Base-by-base conservation (phyloP, 2,888 invertebrate genomes). In the Drosophila mimetica region DNA sequence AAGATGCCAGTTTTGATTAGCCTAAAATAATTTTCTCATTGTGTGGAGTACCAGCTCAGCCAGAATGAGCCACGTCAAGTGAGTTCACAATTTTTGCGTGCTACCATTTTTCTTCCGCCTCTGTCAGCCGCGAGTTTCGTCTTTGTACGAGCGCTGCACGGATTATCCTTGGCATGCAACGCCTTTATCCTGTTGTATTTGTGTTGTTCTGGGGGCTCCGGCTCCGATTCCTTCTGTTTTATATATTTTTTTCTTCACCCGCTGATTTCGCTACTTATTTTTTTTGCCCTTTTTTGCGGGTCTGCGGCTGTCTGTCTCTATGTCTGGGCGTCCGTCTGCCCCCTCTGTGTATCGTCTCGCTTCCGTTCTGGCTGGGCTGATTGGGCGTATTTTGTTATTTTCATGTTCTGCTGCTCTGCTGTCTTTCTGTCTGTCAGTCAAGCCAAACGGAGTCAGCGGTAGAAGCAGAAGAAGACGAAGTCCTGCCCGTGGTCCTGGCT, bases 51-150 rank as follows among this genome's bases (percentile, higher is more conserved):
- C 18, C 55, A 83, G 59, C 75, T 77, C 85, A 78, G 79, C 70
- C 85, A 78, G 87, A 86, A 86, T 86, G 87, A 76, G 80, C 74
- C 86, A 88, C 86, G 84, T 88, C 88, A 87, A 88, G 83, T 83
- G 86, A 84, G 86, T 88, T 86, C 79, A 84, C 88, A 87, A 86
- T 87, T 87, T 76, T 85, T 86, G 85, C 83, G 89, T 87, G 83
- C 74, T 71, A 87, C 86, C 86, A 89, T 87, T 89, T 85, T 89
- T 85, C 86, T 85, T 80, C 50, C 53, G 71, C 55, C 44, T 47
- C 70, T 70, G 57, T 70, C 71, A 57, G 58, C 22, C 50, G 37
- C 67, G 42, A n/a, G 30, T 36, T 16, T 47, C 64, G 67, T 41
- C 57, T 41, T 39, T 34, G 48, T 50, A 42, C 44, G 25, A 42